These are phyloP conservation scores for Allygus modestus DNA, from an alignment of 2,888 invertebrate genomes.

Conservation along the genomic window DNA sequence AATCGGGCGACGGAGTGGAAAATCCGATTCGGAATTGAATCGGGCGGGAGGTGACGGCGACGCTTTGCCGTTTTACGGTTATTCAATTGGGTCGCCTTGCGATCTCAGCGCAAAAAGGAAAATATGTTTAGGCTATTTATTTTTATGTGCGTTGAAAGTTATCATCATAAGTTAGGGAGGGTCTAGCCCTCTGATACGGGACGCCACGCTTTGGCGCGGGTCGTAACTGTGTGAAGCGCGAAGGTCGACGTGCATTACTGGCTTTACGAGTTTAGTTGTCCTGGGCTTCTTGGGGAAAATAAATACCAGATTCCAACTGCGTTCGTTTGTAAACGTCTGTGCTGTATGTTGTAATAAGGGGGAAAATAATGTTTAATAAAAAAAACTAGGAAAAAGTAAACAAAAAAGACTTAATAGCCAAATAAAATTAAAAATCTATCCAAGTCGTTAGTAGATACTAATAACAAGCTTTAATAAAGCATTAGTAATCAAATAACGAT, in stretches of 20 bases:
- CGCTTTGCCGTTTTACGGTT: conserved; percentile 29
- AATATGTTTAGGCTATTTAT: conserved; percentile 65
- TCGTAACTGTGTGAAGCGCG: not conserved
- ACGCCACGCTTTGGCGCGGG: not conserved
- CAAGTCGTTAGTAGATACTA: no score
- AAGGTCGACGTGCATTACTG: not conserved
- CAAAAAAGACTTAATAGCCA: no score
- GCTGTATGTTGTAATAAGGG: no score
- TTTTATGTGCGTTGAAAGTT: conserved; percentile 63
- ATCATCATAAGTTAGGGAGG: conserved; percentile 59
- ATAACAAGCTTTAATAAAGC: no score
- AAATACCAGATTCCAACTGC: no score
- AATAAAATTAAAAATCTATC: no score
- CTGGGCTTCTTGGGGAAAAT: no score
- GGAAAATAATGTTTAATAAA: no score
- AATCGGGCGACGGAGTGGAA: conserved; percentile 22
- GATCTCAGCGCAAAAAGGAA: conserved; percentile 60
- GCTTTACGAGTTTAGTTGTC: not conserved
- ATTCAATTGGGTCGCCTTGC: conserved; percentile 54
- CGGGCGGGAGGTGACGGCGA: conserved; percentile 50
- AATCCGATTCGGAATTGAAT: conserved; percentile 55
- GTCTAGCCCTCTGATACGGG: not conserved
- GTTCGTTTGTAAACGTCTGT: no score
- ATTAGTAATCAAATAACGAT: no score
- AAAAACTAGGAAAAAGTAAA: no score